Percentiles rank a stretch among this genome's conserved stretches.
Conservation (phyloP, 2,888 invertebrate genomes). For the Lamproptera curius region DNA sequence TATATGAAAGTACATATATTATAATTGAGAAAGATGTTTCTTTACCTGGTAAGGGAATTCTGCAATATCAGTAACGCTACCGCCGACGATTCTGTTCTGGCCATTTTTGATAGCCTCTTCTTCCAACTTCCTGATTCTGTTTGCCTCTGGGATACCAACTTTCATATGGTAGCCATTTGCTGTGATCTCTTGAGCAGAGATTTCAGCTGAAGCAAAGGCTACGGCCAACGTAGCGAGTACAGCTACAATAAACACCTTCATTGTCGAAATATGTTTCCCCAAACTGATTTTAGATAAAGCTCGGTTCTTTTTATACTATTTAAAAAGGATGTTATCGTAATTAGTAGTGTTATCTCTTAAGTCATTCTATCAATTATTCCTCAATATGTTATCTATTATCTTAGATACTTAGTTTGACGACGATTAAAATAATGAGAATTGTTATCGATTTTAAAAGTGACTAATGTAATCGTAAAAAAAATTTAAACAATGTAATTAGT, state of each 20-base stretch:
- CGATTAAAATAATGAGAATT: too few relatives aligned
- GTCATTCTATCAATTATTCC: too few relatives aligned
- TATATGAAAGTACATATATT: not conserved
- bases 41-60: conserved; percentile 50
- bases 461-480: too few relatives aligned
- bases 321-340: not conserved
- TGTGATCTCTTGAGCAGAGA: conserved; percentile 27
- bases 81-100: conserved; percentile 7
- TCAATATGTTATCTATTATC: too few relatives aligned
- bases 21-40: not conserved
- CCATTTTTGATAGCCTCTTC: conserved; percentile 25
- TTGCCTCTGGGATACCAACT: conserved; percentile 44
- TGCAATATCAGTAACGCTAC: conserved; percentile 33
- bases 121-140: conserved; percentile 36
- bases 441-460: too few relatives aligned
- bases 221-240: conserved; percentile 34
- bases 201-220: conserved; percentile 27
- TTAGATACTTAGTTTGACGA: too few relatives aligned
- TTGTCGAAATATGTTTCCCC: conserved; percentile 8
- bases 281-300: too few relatives aligned
- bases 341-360: too few relatives aligned
- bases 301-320: not conserved
- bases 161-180: conserved; percentile 41
- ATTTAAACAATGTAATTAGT: too few relatives aligned
- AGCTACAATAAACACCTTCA: conserved; percentile 25